A percentile compares a stretch with the other conserved stretches of the same genome.
Conservation (phyloP, 2,113 vertebrate species). For the Zosterops hypoxanthus region DNA sequence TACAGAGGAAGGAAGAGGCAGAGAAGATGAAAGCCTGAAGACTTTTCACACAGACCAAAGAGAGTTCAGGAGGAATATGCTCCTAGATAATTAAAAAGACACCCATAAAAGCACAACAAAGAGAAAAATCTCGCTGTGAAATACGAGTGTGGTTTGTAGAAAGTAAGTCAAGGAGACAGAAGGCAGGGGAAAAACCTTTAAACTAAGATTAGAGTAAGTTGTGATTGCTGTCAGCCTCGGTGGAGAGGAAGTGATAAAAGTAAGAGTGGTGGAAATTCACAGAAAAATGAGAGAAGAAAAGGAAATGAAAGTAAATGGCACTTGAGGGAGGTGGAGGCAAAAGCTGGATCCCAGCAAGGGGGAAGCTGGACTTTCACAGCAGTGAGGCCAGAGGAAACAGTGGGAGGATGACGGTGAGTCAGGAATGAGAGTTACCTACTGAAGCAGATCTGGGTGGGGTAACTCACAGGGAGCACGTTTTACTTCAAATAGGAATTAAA, state of each 20-base stretch:
- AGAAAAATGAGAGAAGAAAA: background rate
- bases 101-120: constrained; percentile 9
- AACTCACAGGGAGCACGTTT: background rate
- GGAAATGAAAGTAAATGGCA: background rate
- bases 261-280: background rate
- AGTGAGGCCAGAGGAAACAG: background rate
- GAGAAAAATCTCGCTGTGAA: background rate
- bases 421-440: background rate
- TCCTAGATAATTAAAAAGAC: constrained; percentile 40
- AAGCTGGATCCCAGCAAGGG: background rate
- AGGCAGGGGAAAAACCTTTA: constrained; percentile 20
- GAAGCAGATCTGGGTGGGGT: background rate
- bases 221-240: background rate
- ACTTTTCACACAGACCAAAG: constrained; percentile 24
- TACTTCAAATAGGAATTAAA: background rate
- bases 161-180: constrained; percentile 16
- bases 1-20: background rate
- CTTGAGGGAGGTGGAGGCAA: background rate
- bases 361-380: background rate
- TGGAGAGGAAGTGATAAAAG: background rate
- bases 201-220: constrained; percentile 10
- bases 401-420: background rate
- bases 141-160: background rate
- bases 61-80: constrained; percentile 15
- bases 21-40: constrained; percentile 27